These are phyloP conservation scores for Tiaroga cobitis DNA, from an alignment of 2,797 vertebrate genomes.

Conservation along the genomic window DNA sequence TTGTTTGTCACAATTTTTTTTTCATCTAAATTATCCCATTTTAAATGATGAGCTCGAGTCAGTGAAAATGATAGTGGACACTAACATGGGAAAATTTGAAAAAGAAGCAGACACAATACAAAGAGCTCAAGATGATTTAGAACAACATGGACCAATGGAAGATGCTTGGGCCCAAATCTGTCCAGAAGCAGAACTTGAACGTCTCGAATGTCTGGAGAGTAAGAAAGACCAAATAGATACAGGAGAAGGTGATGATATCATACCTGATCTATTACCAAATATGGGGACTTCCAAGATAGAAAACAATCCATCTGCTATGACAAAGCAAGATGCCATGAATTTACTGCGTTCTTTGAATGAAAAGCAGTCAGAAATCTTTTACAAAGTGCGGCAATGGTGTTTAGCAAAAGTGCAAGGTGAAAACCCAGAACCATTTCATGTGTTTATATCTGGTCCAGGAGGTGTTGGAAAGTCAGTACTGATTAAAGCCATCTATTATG, in stretches of 20 bases:
- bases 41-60: background rate
- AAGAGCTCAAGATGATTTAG: background rate
- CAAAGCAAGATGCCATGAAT: background rate
- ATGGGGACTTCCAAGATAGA: background rate
- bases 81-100: constrained; percentile 10
- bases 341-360: constrained; percentile 17
- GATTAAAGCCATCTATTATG: no score
- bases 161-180: constrained; percentile 24
- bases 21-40: no score
- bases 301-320: background rate
- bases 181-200: constrained; percentile 8
- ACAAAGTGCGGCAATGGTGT: no score
- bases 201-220: background rate
- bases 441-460: no score
- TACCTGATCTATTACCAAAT: background rate
- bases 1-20: no score
- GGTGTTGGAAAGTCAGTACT: no score
- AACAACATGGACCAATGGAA: background rate
- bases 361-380: background rate
- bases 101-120: constrained; percentile 29
- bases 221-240: background rate
- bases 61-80: constrained; percentile 3
- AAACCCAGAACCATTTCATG: no score
- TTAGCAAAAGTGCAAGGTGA: no score
- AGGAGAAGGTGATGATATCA: background rate